Evolutionary conservation across 2,113 vertebrate genomes (phyloP), one percentile per base, ranked within the genome.

Genomic region (Tragelaphus imberbis): DNA sequence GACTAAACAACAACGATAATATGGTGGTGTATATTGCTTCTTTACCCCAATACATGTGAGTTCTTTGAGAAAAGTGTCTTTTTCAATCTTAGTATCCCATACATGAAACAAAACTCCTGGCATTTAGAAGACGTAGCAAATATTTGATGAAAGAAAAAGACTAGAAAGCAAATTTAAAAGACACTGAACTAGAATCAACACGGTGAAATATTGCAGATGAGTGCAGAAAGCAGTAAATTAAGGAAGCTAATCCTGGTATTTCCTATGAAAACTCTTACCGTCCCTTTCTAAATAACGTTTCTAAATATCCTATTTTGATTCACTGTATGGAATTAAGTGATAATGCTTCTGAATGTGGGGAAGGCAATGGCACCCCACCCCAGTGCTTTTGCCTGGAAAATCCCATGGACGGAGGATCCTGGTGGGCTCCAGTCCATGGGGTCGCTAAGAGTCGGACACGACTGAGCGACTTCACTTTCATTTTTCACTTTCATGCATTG

Each of bases 91-190:
- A 92, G 47, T 33, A 86, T 59, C 47, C 27, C 44, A 92, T 93
- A 36, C 65, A 82, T n/a, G 53, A 96, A 95, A 85, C 51, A 91
- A 82, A 93, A 97, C 51, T 92, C 53, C 75, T 96, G 84, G 68
- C 63, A 97, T 88, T 98, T 97, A 92, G 87, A 93, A 89, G 82
- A 92, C 49, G 91, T 86, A 93, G 92, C 92, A 98, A 91, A 96
- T 97, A 97, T 94, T 95, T 97, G 84, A 96, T 93, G 77, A 85
- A 93, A 88, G 65, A 33, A 93, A 96, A 91, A 47, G 36, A 96
- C 44, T 80, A 49, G 84, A 93, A 97, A 96, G 86, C 23, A 97
- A 97, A 97, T 97, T 91, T 96, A 94, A 90, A 90, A 95, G 80
- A 94, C 95, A 81, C 25, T 11, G 53, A 95, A 95, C 91, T 93